These are phyloP conservation scores for Sigmodon hispidus DNA, from an alignment of 2,113 vertebrate genomes.

Conservation along the genomic window DNA sequence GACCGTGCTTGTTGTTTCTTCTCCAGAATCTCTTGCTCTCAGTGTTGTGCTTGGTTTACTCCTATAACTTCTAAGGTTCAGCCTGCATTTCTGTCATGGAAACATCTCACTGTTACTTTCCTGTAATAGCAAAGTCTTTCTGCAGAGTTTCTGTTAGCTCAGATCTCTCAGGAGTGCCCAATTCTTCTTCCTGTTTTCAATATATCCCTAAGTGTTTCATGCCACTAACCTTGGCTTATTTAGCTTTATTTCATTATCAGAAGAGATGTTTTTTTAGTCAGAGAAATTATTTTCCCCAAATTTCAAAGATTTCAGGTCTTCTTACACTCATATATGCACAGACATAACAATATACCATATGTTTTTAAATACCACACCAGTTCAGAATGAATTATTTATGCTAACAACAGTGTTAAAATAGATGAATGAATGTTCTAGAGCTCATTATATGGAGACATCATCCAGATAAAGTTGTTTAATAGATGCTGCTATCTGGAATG, in stretches of 20 bases:
- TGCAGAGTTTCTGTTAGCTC: accelerated
- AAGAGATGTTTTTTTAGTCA: not conserved
- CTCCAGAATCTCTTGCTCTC: not conserved
- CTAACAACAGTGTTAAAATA: not conserved
- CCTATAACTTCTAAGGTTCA: not conserved
- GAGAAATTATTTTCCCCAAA: not conserved
- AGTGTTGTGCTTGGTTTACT: not conserved
- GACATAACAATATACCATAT: not conserved
- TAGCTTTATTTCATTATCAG: not conserved
- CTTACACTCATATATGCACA: not conserved
- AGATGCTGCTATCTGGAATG: not conserved
- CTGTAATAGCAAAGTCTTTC: not conserved
- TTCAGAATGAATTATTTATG: not conserved
- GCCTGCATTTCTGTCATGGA: not conserved
- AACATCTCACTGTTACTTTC: not conserved
- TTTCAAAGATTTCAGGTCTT: not conserved
- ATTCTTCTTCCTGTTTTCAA: not conserved
- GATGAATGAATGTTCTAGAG: not conserved
- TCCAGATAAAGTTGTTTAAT: not conserved
- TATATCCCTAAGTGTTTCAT: not conserved
- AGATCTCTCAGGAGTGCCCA: not conserved
- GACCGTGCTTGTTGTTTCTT: not conserved
- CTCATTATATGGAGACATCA: not conserved
- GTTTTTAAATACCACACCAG: not conserved
- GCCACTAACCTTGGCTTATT: not conserved